Conservation (phyloP, 2,888 invertebrate species). For the Notodonta dromedarius region DNA sequence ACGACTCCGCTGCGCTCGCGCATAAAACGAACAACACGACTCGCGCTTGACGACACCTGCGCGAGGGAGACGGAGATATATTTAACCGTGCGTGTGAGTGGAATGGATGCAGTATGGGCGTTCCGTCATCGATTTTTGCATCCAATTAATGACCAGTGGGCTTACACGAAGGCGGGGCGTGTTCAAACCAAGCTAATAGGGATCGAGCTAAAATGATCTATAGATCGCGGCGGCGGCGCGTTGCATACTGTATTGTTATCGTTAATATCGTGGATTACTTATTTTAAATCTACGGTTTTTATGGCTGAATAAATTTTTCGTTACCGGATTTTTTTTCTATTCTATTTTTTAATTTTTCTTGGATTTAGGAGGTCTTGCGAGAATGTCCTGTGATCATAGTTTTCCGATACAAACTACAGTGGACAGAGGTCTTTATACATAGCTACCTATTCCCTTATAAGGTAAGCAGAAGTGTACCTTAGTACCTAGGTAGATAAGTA, state of each 20-base stretch:
- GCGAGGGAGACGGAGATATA: constrained; percentile 45
- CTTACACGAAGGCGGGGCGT: constrained; percentile 76
- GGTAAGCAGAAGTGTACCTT: background rate
- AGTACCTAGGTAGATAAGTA: background rate
- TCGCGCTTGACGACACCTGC: constrained; percentile 47
- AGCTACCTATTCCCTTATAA: too few relatives aligned
- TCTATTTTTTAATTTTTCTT: constrained; percentile 40
- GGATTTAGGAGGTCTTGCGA: constrained; percentile 43
- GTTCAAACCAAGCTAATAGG: constrained; percentile 76
- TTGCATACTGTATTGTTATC: constrained; percentile 77
- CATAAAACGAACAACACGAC: constrained; percentile 69
- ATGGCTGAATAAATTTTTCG: constrained; percentile 72
- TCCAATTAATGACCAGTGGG: constrained; percentile 84
- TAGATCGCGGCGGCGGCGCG: constrained; percentile 71
- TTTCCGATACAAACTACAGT: background rate
- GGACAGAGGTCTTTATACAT: too few relatives aligned
- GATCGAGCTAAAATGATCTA: constrained; percentile 82
- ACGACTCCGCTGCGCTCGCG: constrained; percentile 65
- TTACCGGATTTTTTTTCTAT: constrained; percentile 57
- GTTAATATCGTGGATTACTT: constrained; percentile 75
- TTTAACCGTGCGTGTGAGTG: constrained; percentile 32
- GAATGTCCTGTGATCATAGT: constrained; percentile 22
- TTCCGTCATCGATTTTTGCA: constrained; percentile 69
- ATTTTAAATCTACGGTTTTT: constrained; percentile 72
- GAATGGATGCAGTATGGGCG: constrained; percentile 65